phyloP scores from a whole-genome alignment of 2,888 invertebrate species.

The Eupithecia exiguata region DNA sequence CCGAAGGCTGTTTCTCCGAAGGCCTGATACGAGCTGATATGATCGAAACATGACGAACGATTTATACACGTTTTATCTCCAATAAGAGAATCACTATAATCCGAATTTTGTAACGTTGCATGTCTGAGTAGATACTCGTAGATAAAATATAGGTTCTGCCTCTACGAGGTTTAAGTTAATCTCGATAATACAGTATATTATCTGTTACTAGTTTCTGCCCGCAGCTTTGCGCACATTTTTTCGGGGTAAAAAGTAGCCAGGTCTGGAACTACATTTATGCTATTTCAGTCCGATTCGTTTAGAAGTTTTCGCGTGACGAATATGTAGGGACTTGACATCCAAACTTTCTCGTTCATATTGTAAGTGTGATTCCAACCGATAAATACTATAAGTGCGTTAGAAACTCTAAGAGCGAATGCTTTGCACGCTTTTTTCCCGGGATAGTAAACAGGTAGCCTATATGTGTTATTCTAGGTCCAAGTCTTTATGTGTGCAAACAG shows the following conservation, averaged over 20 bases:
- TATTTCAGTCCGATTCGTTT: not conserved
- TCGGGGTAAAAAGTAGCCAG: not conserved
- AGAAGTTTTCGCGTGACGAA: not conserved
- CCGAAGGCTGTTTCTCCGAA: conserved; percentile 38
- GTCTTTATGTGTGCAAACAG: too few species aligned
- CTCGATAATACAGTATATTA: not conserved
- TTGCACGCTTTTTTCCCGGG: not conserved
- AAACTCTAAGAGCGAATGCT: not conserved
- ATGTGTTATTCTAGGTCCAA: too few species aligned
- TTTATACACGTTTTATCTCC: conserved; percentile 6
- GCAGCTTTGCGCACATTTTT: not conserved
- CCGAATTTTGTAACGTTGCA: not conserved
- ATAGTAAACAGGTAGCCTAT: too few species aligned
- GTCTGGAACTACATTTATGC: not conserved
- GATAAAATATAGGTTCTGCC: not conserved
- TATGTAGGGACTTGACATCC: too few species aligned
- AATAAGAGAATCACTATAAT: not conserved
- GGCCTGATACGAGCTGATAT: conserved; percentile 30
- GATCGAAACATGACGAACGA: conserved; percentile 27
- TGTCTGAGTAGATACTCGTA: not conserved
- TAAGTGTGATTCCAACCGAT: too few species aligned
- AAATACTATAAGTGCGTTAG: too few species aligned
- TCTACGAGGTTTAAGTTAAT: not conserved
- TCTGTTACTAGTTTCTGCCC: not conserved
- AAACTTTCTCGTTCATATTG: too few species aligned